Conservation (phyloP, 1,140 invertebrate genomes). For the Bombyx mandarina region DNA sequence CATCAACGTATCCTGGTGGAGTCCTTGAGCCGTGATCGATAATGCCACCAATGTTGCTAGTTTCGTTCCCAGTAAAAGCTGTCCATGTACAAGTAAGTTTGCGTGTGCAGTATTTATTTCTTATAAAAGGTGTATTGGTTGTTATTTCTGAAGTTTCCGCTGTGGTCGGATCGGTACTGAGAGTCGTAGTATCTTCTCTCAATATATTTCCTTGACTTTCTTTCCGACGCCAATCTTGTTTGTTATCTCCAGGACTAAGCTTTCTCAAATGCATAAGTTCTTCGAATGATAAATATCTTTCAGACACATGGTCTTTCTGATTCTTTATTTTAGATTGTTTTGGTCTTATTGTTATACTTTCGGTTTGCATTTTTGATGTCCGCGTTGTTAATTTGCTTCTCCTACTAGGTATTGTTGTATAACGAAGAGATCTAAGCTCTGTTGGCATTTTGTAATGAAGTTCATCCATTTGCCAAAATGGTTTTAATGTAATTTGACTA, state of each 20-base stretch:
- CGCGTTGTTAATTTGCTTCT: constrained; percentile 24
- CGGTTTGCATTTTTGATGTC: constrained; percentile 17
- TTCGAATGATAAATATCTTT: constrained; percentile 63
- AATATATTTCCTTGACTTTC: constrained; percentile 11
- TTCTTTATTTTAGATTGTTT: constrained; percentile 9
- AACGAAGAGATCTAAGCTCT: constrained; percentile 37
- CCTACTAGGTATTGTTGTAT: constrained; percentile 43
- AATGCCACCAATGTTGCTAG: constrained; percentile 11
- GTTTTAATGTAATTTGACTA: constrained; percentile 27
- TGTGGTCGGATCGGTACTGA: constrained; percentile 5
- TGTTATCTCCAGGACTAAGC: constrained; percentile 17
- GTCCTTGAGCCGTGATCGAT: constrained; percentile 33
- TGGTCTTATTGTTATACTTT: constrained; percentile 38
- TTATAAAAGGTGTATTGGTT: constrained; percentile 35
- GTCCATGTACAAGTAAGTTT: constrained; percentile 63
- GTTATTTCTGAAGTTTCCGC: constrained; percentile 12
- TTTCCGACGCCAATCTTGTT: constrained; percentile 22
- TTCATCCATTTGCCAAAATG: constrained; percentile 51
- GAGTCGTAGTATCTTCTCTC: constrained; percentile 12
- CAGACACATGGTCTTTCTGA: constrained; percentile 23
- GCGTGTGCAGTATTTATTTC: constrained; percentile 49
- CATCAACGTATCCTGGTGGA: constrained; percentile 54
- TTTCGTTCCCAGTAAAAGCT: constrained; percentile 23
- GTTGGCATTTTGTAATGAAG: constrained; percentile 20
- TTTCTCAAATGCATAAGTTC: constrained; percentile 56